Percentiles rank a stretch among this genome's conserved stretches.
Evolutionary conservation across 2,797 vertebrate species (phyloP).

Genomic region (Helarctos malayanus): DNA sequence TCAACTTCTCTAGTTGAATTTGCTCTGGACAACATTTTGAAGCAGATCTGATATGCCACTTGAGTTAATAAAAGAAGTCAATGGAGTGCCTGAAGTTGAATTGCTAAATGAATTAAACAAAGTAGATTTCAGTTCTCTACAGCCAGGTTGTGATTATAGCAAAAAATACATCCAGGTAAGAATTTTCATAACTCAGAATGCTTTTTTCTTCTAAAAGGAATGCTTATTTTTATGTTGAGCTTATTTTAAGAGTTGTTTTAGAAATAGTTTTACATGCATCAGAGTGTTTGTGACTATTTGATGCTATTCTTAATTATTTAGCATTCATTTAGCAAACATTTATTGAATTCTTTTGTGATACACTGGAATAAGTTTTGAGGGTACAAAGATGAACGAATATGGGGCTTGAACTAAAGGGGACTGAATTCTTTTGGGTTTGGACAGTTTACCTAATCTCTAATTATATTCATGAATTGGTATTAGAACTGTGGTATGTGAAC

Average conservation of each 20-base stretch:
- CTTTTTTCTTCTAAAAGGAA: background rate
- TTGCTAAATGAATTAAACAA: conserved; percentile 81
- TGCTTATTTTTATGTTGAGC: background rate
- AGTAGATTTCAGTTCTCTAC: conserved; percentile 81
- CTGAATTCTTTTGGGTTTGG: background rate
- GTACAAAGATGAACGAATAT: background rate
- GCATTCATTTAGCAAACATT: background rate
- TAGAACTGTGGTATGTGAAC: background rate
- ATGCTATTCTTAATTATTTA: background rate
- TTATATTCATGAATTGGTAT: background rate
- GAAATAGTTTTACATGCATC: background rate
- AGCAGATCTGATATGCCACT: conserved; percentile 84
- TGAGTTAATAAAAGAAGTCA: conserved; percentile 79
- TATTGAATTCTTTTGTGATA: background rate
- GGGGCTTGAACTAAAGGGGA: background rate
- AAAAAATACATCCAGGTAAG: conserved; percentile 87
- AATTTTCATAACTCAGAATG: conserved; percentile 19
- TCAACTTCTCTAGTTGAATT: background rate
- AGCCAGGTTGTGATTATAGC: conserved; percentile 75
- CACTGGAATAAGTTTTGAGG: background rate
- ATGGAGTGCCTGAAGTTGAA: conserved; percentile 67
- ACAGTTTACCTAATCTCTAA: background rate
- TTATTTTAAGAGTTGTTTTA: background rate
- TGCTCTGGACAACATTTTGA: conserved; percentile 50
- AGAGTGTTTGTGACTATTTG: background rate